Evolutionary conservation across 92 coral and sea anemone species (phyloP).

Genomic region (Ricordea florida): DNA sequence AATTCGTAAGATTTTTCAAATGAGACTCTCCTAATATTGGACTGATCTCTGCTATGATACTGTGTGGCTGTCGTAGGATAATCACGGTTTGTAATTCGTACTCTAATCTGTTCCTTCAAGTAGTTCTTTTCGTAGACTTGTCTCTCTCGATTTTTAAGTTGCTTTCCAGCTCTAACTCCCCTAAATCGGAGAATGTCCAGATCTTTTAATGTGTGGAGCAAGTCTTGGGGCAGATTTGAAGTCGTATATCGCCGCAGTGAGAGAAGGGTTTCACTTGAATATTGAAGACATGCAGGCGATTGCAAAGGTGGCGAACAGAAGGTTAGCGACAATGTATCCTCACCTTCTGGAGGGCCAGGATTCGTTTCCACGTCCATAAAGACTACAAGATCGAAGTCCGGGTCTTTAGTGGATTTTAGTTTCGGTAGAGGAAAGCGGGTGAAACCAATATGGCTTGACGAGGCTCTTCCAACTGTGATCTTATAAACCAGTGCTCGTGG

Average conservation of each 20-base stretch:
- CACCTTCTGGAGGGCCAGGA: conserved; percentile 25
- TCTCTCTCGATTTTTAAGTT: conserved; percentile 16
- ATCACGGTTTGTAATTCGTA: conserved; percentile 17
- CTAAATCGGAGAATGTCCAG: conserved; percentile 49
- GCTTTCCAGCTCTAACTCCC: conserved; percentile 45
- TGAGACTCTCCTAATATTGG: conserved; percentile 1
- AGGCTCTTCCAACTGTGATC: not conserved
- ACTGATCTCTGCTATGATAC: conserved; percentile 10
- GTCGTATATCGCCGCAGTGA: conserved; percentile 23
- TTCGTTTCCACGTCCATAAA: conserved; percentile 19
- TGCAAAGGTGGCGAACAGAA: not conserved
- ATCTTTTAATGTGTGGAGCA: conserved; percentile 34
- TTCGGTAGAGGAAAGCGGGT: conserved; percentile 14
- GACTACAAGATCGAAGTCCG: conserved; percentile 2
- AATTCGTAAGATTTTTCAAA: conserved; percentile 20
- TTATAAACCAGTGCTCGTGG: no score
- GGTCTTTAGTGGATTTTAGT: conserved; percentile 21
- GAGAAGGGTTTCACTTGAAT: conserved; percentile 34
- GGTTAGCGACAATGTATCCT: not conserved
- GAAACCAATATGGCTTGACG: conserved; percentile 38
- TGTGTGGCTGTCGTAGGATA: not conserved
- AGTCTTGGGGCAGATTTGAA: conserved; percentile 46
- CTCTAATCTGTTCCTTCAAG: conserved; percentile 7
- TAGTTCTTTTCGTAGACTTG: not conserved
- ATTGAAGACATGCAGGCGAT: conserved; percentile 17